Conservation (phyloP, 30 jellyfish, hydroid and myxozoan genomes). For the Clytia hemisphaerica region DNA sequence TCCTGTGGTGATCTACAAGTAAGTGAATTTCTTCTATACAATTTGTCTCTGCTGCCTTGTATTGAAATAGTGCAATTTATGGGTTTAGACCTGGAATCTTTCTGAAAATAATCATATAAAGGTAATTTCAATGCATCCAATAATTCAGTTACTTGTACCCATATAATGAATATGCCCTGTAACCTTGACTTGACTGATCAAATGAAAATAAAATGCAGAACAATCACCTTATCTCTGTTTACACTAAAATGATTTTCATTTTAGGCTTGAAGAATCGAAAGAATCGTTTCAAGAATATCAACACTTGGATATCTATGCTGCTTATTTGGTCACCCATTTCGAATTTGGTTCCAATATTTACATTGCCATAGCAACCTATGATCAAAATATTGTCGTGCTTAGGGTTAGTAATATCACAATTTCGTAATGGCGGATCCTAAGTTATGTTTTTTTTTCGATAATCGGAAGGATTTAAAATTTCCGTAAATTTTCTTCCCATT, state of each 20-base stretch:
- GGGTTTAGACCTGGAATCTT: too few species aligned
- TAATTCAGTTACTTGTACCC: neutral
- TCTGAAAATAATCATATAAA: neutral
- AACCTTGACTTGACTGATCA: too few species aligned
- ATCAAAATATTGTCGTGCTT: conserved; percentile 31
- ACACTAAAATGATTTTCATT: neutral
- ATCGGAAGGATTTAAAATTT: too few species aligned
- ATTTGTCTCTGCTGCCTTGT: too few species aligned
- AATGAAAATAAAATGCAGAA: too few species aligned
- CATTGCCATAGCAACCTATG: conserved; percentile 46
- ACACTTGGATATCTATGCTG: neutral
- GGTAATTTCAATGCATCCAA: neutral
- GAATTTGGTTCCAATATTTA: conserved; percentile 34
- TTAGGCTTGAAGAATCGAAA: neutral
- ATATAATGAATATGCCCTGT: neutral
- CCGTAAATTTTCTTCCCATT: too few species aligned
- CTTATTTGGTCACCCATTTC: conserved; percentile 13
- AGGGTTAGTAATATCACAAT: conserved; percentile 31
- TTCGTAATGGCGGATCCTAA: neutral
- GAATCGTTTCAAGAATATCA: neutral
- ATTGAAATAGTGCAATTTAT: too few species aligned
- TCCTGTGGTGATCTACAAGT: conserved; percentile 66
- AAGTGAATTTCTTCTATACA: conserved; percentile 4
- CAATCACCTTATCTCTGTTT: neutral
- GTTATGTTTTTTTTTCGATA: neutral